A percentile compares a stretch with the other conserved stretches of the same genome.
These are phyloP conservation scores for Alloplasta piceator DNA, from an alignment of 2,888 invertebrate genomes.

Conservation along the genomic window DNA sequence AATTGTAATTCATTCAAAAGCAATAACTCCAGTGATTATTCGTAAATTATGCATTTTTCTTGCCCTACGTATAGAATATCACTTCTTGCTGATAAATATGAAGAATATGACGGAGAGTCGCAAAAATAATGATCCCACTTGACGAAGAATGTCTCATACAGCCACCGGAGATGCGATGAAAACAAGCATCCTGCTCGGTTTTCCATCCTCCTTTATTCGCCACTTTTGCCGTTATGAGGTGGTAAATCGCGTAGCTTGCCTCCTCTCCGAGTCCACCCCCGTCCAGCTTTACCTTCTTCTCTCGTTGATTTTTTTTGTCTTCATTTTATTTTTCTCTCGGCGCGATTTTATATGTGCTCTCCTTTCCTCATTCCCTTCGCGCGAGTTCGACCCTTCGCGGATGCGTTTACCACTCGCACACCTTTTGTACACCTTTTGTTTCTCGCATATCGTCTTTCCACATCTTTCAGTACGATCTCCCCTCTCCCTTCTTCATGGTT, in stretches of 20 bases:
- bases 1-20: too few species aligned
- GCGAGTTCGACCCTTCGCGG: slow-evolving; percentile 42
- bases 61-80: too few species aligned
- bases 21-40: too few species aligned
- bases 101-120: not conserved
- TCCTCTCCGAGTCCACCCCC: slow-evolving; percentile 64
- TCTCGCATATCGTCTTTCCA: slow-evolving; percentile 47
- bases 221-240: slow-evolving; percentile 61
- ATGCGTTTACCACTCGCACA: slow-evolving; percentile 52
- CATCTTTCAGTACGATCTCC: slow-evolving; percentile 20
- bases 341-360: not conserved
- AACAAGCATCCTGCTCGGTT: slow-evolving; percentile 57
- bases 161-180: slow-evolving; percentile 29
- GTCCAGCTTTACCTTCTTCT: slow-evolving; percentile 28
- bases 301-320: not conserved
- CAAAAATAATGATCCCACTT: too few species aligned
- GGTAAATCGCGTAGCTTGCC: slow-evolving; percentile 52
- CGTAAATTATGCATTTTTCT: too few species aligned
- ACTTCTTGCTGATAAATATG: too few species aligned
- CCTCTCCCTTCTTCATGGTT: slow-evolving; percentile 4
- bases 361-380: slow-evolving; percentile 35
- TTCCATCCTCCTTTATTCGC: slow-evolving; percentile 37
- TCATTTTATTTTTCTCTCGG: not conserved
- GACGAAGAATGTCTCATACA: not conserved
- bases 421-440: slow-evolving; percentile 34